Conservation (phyloP, 2,797 vertebrate species). For the Erithacus rubecula region DNA sequence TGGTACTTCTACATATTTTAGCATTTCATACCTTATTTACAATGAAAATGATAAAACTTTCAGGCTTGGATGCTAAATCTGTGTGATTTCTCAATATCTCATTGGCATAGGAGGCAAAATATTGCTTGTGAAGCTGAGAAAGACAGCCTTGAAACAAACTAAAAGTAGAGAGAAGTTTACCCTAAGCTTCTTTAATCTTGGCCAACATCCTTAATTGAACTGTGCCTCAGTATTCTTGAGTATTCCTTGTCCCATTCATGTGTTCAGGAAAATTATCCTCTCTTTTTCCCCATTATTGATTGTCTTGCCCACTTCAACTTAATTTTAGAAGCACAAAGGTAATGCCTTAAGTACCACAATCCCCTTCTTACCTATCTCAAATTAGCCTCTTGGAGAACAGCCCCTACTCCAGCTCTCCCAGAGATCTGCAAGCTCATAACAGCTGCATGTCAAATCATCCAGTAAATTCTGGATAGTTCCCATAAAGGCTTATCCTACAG, state of each 20-base stretch:
- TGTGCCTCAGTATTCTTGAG: not conserved
- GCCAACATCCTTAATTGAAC: not conserved
- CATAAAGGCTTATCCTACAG: not conserved
- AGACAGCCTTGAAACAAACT: not conserved
- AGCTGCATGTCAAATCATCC: not conserved
- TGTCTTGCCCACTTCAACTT: not conserved
- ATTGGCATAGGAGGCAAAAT: not conserved
- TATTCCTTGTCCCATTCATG: not conserved
- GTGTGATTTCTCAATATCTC: not conserved
- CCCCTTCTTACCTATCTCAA: not conserved
- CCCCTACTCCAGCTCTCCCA: not conserved
- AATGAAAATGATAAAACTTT: not conserved
- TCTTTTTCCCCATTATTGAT: not conserved
- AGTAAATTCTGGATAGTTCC: not conserved
- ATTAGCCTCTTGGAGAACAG: not conserved
- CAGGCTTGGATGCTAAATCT: not conserved
- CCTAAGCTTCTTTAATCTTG: not conserved
- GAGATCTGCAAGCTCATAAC: not conserved
- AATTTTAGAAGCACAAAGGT: not conserved
- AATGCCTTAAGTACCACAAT: not conserved
- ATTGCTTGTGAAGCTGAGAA: not conserved
- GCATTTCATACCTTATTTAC: not conserved
- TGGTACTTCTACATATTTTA: not conserved
- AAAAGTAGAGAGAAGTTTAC: not conserved
- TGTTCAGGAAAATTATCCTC: not conserved